Base-by-base conservation (phyloP, 2,888 invertebrate genomes). In the Poecilus cupreus region DNA sequence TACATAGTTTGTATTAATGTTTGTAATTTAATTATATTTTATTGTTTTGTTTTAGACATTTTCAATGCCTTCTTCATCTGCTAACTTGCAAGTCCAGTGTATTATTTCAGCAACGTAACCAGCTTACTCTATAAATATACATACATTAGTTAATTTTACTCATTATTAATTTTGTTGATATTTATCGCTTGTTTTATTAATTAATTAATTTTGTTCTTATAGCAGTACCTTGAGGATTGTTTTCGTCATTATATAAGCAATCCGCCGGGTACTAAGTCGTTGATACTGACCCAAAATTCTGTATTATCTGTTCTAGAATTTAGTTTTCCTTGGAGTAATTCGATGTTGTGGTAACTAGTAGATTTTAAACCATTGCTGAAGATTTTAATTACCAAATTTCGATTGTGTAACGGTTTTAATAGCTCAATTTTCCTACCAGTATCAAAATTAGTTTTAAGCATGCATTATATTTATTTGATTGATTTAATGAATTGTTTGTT, bases 31-130 rank as follows among this genome's bases (percentile, higher is more conserved):
- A 81, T 81, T 81, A 81, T 81, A 74, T 75, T 75, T 74, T 81
- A 81, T 81, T 81, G 75, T 81, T 68, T 81, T 81, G 81, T 81
- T 81, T 81, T 81, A 81, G 81, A 68, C 81, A 81, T 39, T 81
- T 81, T 74, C 75, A 81, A 75, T 75, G 81, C 75, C 81, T 80
- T 81, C 57, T 68, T 68, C 64, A 68, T 68, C 64, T 68, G 64
- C 64, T 68, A 68, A 68, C 64, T 68, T 68, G 64, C 64, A 68
- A 68, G 37, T 37, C 60, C 64, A 68, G 64, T 68, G 64, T 68
- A 68, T 68, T 68, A 13, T 68, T 68, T 68, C 64, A 68, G 64
- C 64, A 68, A 68, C 64, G 64, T 68, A 68, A 68, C 64, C 64
- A 68, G 64, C 64, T 68, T 68, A 68, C 64, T 68, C 37, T 37